These are phyloP conservation scores for Anastrepha obliqua DNA, from an alignment of 1,140 invertebrate genomes.

Conservation along the genomic window DNA sequence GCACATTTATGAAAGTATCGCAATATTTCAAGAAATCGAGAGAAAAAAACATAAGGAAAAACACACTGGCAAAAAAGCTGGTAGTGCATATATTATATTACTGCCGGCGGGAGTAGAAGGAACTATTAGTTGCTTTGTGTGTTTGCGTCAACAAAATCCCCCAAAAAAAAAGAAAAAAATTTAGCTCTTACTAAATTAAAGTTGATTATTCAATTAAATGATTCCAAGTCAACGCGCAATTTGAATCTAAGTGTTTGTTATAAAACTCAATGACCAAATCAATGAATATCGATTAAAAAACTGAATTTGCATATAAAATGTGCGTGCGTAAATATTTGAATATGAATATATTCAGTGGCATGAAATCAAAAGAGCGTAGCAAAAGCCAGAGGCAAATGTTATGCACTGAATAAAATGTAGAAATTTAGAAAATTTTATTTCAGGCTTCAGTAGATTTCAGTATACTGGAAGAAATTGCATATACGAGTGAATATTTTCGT, in stretches of 20 bases:
- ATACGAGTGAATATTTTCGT: no score
- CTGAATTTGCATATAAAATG: background rate
- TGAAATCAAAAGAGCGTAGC: background rate
- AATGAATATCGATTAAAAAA: background rate
- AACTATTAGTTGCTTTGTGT: background rate
- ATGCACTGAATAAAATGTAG: background rate
- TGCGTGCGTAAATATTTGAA: background rate
- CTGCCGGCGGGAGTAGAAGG: background rate
- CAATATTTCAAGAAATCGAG: background rate
- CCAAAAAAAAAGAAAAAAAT: background rate
- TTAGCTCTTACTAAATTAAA: background rate
- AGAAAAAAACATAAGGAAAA: background rate
- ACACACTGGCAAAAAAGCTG: background rate
- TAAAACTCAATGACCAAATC: conserved; percentile 4
- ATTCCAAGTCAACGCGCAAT: conserved; percentile 23
- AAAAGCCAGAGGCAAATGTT: background rate
- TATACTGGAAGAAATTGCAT: no score
- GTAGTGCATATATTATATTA: conserved; percentile 21
- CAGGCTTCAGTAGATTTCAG: background rate
- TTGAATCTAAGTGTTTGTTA: background rate
- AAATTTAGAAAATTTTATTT: background rate
- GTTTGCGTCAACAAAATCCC: background rate
- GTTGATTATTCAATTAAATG: conserved; percentile 37
- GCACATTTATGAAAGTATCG: conserved; percentile 9
- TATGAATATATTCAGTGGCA: background rate